Evolutionary conservation across 2,113 vertebrate genomes (phyloP), one percentile per base, ranked within the genome.

Genomic region (Haemorhous mexicanus): DNA sequence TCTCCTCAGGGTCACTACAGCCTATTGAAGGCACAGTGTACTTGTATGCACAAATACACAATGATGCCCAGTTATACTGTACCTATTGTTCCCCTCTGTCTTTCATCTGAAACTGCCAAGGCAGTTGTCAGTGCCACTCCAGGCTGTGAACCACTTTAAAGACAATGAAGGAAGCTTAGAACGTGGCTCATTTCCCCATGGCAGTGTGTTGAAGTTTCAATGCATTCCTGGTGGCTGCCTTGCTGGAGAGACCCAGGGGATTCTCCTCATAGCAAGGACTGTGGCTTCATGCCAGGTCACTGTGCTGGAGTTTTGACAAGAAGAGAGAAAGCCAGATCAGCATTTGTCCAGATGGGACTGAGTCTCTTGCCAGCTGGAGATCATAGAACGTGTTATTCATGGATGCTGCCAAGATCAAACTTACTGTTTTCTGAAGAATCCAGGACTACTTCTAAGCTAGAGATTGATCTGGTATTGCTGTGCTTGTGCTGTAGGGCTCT

Each of bases 251-350:
- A 32, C 30, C n/a, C 22, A 18, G 37, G 13, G 21, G 3, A 2
- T 49, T 84, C 37, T 87, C 16, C 64, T 86, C 5, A 1, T 61
- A 41, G 43, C 56, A 91, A 64, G 69, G 44, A 41, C 56, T 55
- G 28, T 89, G 80, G 81, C 87, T 76, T 72, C 23, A 13, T 66
- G 84, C 89, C 93, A 82, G 53, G 53, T 87, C 49, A 63, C 28
- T 33, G 28, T 84, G 32, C 44, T 89, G 44, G 67, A 87, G 27
- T 62, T 72, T 33, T 82, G 77, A 82, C 63, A 86, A 74, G 59
- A 80, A 85, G 22, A 76, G 32, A 32, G 17, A 87, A 91, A 91
- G n/a, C 46, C 46, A 93, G 53, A 49, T 91, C 59, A 93, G 81
- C 50, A 19, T 79, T 84, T 89, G 47, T 53, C 8, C 7, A 26